Percentiles rank a stretch among this genome's conserved stretches.
phyloP scores from a whole-genome alignment of 1,140 invertebrate species.

The Musca vetustissima region DNA sequence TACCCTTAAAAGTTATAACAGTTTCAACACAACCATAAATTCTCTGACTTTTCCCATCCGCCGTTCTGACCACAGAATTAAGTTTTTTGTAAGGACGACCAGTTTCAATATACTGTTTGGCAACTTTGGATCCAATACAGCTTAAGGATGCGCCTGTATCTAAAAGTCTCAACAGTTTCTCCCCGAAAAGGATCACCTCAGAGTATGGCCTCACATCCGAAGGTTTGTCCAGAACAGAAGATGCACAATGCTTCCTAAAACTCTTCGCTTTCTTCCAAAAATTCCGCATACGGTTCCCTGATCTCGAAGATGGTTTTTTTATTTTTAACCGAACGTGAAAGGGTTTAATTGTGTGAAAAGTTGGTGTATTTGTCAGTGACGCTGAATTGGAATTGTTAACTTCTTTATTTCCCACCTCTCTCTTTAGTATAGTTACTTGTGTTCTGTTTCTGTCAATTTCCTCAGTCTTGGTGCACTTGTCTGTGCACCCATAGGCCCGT shows the following conservation, averaged over 20 bases:
- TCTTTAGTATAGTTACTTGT: too few species aligned
- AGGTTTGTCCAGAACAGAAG: neutral
- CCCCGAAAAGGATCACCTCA: neutral
- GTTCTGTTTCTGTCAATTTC: too few species aligned
- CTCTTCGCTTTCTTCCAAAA: constrained; percentile 6
- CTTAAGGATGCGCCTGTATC: constrained; percentile 28
- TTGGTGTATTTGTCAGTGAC: too few species aligned
- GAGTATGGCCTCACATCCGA: constrained; percentile 25
- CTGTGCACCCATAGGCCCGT: neutral
- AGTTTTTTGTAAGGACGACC: constrained; percentile 1
- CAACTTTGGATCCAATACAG: constrained; percentile 2
- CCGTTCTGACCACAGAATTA: neutral
- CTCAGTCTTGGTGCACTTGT: too few species aligned
- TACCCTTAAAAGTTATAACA: constrained; percentile 19
- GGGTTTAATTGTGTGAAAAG: constrained; percentile 16
- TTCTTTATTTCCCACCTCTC: too few species aligned
- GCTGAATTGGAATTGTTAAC: too few species aligned
- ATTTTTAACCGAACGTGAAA: constrained; percentile 14
- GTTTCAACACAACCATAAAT: neutral
- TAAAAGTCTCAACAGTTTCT: neutral
- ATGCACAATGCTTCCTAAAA: neutral
- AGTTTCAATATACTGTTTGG: neutral
- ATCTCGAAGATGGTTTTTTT: constrained; percentile 5
- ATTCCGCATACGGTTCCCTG: constrained; percentile 6
- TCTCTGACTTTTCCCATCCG: constrained; percentile 17